phyloP scores from a whole-genome alignment of 2,888 invertebrate genomes.

The Chromoteleia sp. region DNA sequence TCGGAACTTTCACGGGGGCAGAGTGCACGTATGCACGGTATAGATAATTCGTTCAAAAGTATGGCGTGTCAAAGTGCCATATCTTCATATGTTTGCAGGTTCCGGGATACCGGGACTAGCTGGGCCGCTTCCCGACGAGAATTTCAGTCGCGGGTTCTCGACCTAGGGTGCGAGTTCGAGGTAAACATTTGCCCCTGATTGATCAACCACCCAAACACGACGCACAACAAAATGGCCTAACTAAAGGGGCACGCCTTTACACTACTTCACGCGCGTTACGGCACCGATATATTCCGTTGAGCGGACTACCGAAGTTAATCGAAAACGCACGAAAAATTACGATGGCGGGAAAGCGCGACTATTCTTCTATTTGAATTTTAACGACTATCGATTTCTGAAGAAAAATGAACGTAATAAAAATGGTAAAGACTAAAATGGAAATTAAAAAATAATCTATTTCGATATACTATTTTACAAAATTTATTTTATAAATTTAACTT shows the following conservation, averaged over 20 bases:
- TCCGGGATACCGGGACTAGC: not conserved
- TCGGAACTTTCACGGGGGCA: slow-evolving; percentile 38
- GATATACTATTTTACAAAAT: too few relatives aligned
- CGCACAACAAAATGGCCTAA: slow-evolving; percentile 80
- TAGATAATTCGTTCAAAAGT: slow-evolving; percentile 12
- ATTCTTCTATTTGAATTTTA: too few relatives aligned
- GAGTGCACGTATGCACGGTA: slow-evolving; percentile 19
- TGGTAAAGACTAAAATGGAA: too few relatives aligned
- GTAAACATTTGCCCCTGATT: slow-evolving; percentile 77
- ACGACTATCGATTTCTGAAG: too few relatives aligned
- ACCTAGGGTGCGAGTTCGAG: slow-evolving; percentile 20
- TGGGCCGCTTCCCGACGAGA: not conserved
- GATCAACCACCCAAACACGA: slow-evolving; percentile 76
- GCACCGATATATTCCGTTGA: slow-evolving; percentile 9
- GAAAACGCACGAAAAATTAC: too few relatives aligned
- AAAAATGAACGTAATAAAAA: too few relatives aligned
- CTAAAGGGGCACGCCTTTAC: slow-evolving; percentile 79
- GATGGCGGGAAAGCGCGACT: too few relatives aligned
- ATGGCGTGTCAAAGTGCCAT: slow-evolving; percentile 34
- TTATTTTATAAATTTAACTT: too few relatives aligned
- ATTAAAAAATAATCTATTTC: too few relatives aligned
- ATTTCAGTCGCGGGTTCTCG: not conserved
- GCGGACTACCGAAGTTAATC: too few relatives aligned
- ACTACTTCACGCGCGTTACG: slow-evolving; percentile 6
- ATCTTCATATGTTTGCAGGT: not conserved